Base-by-base conservation (phyloP, 2,888 invertebrate genomes). In the Zygaena filipendulae region DNA sequence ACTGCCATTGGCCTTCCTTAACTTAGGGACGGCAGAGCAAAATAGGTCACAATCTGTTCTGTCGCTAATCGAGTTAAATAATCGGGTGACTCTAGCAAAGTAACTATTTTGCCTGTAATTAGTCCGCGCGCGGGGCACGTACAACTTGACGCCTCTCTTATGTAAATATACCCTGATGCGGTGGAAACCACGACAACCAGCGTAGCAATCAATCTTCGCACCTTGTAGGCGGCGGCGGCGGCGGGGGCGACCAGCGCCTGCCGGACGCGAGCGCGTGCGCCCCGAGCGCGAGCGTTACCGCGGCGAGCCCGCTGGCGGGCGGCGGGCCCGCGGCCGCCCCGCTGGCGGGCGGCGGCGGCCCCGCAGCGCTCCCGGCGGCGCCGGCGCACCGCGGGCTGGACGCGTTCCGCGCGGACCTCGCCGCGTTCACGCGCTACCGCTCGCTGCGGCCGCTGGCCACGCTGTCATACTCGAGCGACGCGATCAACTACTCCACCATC, bases 391-490 rank as follows among this genome's bases (percentile, higher is more conserved):
- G 80, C 3, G 87, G 88, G 2, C 71, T 92, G 27, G 87, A 90
- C 44, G 74, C 87, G 25, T 95, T 96, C 70, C 84, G 91, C 31
- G 90, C 92, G 49, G 92, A 92, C 69, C 81, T 96, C 28, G 88
- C 90, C 0, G 92, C 92, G 53, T 92, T 95, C 66, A 92, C 92
- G 0, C 77, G 88, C 23, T 52, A 49, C 45, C 88, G 86, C 42
- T 84, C 87, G 9, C 77, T 96, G 39, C 82, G 91, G 7, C 88
- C 91, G 10, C 75, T 96, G 4, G 93, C 95, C 3, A 93, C 94
- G 3, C 77, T 97, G 3, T 92, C 92, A 43, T 96, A 96, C 66
- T 92, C 93, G 38, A 90, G 88, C 51, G 96, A 96, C 62, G 86
- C 93, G 28, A 91, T 92, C 59, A 92, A 91, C 58, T 90, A 88